phyloP scores from a whole-genome alignment of 2,797 vertebrate genomes.

The Natrix natrix region DNA sequence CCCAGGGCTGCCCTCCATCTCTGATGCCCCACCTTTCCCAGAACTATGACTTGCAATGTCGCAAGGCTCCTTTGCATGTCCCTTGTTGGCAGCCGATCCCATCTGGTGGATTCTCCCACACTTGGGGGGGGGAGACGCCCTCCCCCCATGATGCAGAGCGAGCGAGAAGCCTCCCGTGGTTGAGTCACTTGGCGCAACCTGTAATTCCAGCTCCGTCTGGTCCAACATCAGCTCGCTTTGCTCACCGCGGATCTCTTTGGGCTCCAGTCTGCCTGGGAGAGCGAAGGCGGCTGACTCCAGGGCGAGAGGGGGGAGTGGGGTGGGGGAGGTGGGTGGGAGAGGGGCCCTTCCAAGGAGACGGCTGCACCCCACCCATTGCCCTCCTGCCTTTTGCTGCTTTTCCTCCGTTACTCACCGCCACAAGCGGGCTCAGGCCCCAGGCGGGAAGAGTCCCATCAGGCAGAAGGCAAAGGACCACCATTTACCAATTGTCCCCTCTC shows the following conservation, averaged over 20 bases:
- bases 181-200: conserved; percentile 11
- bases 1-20: background rate
- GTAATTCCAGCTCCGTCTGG: conserved; percentile 22
- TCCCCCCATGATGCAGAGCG: background rate
- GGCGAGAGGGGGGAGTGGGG: background rate
- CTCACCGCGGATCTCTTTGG: conserved; percentile 19
- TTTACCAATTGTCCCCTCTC: conserved; percentile 47
- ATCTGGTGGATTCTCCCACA: background rate
- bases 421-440: accelerated
- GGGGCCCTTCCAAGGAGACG: background rate
- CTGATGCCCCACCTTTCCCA: too few species aligned
- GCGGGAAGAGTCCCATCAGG: accelerated
- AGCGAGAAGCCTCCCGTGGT: accelerated
- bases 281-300: conserved; percentile 18
- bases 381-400: background rate
- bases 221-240: conserved; percentile 16
- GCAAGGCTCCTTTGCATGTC: background rate
- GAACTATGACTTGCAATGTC: background rate
- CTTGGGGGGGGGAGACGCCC: background rate
- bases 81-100: background rate
- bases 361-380: background rate
- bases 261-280: conserved; percentile 40
- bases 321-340: too few species aligned
- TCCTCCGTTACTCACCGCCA: background rate
- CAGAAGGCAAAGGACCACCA: background rate